Evolutionary conservation across 2,888 invertebrate species (phyloP).

Genomic region (Epinotia brunnichana): DNA sequence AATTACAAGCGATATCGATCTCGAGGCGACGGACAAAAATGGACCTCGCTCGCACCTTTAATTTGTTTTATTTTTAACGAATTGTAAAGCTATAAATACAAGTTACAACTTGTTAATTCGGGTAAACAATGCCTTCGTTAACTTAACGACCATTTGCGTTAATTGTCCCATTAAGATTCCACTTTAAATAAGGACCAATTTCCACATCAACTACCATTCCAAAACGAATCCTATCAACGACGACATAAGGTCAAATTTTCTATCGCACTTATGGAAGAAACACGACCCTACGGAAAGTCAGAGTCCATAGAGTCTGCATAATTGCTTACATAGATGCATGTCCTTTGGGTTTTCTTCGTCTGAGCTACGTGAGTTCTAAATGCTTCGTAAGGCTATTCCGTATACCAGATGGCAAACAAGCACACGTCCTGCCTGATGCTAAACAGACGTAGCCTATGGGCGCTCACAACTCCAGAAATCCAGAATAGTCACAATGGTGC

Average conservation of each 20-base stretch:
- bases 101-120: slow-evolving; percentile 13
- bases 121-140: slow-evolving; percentile 14
- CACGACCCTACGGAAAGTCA: not conserved
- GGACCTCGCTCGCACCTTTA: too few species aligned
- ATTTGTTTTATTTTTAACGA: too few species aligned
- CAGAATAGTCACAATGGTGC: too few species aligned
- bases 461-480: too few species aligned
- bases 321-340: slow-evolving; percentile 1
- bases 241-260: not conserved
- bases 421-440: too few species aligned
- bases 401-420: too few species aligned
- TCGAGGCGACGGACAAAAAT: too few species aligned
- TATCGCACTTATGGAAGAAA: not conserved
- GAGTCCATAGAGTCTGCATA: not conserved
- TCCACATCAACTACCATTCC: not conserved
- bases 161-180: slow-evolving; percentile 12
- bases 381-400: too few species aligned
- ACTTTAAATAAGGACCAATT: not conserved
- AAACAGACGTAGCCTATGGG: too few species aligned
- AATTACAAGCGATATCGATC: too few species aligned
- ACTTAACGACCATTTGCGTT: slow-evolving; percentile 16
- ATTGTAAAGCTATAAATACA: slow-evolving; percentile 6
- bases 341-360: not conserved
- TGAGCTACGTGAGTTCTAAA: too few species aligned
- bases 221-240: not conserved